Evolutionary conservation across 1,140 invertebrate genomes (phyloP).

Genomic region (Aradophagus sp.): DNA sequence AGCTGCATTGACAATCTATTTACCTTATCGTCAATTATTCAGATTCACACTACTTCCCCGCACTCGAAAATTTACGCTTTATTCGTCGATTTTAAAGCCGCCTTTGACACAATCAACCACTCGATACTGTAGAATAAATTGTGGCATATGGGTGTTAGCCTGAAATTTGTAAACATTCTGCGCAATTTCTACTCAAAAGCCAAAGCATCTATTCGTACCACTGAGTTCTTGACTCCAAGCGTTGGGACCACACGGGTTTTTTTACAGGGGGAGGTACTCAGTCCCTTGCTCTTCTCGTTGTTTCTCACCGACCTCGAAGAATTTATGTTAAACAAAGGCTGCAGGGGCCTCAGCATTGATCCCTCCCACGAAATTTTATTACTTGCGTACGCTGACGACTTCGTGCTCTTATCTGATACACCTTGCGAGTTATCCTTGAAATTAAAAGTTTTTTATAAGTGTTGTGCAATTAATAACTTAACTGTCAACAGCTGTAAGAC

Average conservation of each 20-base stretch:
- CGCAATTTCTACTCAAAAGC: neutral
- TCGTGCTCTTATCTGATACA: neutral
- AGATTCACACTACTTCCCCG: neutral
- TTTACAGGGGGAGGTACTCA: constrained; percentile 7
- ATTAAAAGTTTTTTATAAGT: neutral
- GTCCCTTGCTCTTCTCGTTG: neutral
- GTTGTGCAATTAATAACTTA: neutral
- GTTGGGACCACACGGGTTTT: neutral
- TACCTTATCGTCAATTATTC: neutral
- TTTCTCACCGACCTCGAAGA: neutral
- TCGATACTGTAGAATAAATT: too few species aligned
- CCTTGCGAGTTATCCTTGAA: neutral
- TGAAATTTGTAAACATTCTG: neutral
- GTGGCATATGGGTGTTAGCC: neutral
- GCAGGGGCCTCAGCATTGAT: neutral
- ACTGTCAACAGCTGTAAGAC: constrained; percentile 2
- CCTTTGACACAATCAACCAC: neutral
- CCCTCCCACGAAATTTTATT: neutral
- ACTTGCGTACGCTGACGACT: constrained; percentile 5
- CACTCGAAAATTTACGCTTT: neutral
- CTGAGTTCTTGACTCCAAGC: too few species aligned
- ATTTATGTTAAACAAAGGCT: constrained; percentile 1
- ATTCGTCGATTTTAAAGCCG: constrained; percentile 2
- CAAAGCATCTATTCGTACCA: neutral
- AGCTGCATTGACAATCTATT: constrained; percentile 2